Percentiles rank a stretch among this genome's conserved stretches.
Evolutionary conservation across 2,797 vertebrate genomes (phyloP).

Genomic region (Avahi laniger): DNA sequence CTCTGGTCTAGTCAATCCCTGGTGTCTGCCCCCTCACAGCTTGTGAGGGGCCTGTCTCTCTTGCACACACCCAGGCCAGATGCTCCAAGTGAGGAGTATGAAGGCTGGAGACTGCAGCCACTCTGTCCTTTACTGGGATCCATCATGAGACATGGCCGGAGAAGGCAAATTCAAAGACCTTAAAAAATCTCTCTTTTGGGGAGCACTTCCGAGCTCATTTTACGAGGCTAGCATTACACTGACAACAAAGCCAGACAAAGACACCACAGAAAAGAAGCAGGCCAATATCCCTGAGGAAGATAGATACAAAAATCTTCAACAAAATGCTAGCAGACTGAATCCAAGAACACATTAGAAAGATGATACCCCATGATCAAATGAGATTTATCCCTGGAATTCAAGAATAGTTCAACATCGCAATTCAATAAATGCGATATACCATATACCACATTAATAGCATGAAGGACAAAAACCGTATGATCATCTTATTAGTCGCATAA

Average conservation of each 20-base stretch:
- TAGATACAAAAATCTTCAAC: neutral
- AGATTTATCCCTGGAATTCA: neutral
- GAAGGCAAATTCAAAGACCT: neutral
- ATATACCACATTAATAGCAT: neutral
- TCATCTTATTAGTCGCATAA: neutral
- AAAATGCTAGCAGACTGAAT: neutral
- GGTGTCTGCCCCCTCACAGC: neutral
- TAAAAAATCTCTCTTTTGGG: neutral
- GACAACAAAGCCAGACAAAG: neutral
- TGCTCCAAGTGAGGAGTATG: neutral
- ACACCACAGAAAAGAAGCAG: neutral
- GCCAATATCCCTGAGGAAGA: neutral
- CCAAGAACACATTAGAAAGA: neutral
- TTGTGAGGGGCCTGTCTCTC: neutral
- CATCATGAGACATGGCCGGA: rapidly evolving
- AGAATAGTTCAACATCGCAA: neutral
- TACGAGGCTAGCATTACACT: neutral
- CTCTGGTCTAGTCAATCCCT: neutral
- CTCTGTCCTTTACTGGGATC: rapidly evolving
- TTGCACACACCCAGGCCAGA: neutral
- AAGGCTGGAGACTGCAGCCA: rapidly evolving
- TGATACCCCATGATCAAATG: too few relatives aligned
- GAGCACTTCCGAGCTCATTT: neutral
- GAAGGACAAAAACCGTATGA: neutral
- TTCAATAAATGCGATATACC: too few relatives aligned